Evolutionary conservation across 2,113 vertebrate species (phyloP).

Genomic region (Campylomormyrus tamandua): DNA sequence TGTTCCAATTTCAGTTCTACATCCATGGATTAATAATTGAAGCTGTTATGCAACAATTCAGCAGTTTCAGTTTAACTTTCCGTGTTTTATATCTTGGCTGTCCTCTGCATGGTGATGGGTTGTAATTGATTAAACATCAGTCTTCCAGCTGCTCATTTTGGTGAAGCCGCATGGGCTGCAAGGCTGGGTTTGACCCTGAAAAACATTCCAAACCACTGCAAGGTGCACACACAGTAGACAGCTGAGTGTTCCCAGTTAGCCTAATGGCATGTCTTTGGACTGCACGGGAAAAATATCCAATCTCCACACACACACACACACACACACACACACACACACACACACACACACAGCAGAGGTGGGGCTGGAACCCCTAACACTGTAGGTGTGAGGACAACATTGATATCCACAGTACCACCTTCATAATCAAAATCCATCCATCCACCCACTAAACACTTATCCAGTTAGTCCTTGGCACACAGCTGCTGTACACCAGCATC

Average conservation of each 20-base stretch:
- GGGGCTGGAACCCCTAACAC: background rate
- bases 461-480: background rate
- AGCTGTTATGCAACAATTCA: background rate
- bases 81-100: background rate
- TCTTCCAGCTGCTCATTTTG: background rate
- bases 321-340: background rate
- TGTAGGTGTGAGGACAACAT: background rate
- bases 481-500: background rate
- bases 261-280: background rate
- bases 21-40: background rate
- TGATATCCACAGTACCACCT: background rate
- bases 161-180: background rate
- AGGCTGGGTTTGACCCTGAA: background rate
- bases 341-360: background rate
- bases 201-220: background rate
- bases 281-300: background rate
- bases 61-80: background rate
- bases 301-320: background rate
- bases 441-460: background rate
- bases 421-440: background rate
- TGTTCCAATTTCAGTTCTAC: background rate
- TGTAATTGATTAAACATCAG: background rate
- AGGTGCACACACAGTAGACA: background rate
- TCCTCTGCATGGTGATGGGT: background rate
- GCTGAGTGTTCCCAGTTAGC: background rate